A percentile compares a stretch with the other conserved stretches of the same genome.
Evolutionary conservation across 2,797 vertebrate species (phyloP).

Genomic region (Serranus cabrilla): DNA sequence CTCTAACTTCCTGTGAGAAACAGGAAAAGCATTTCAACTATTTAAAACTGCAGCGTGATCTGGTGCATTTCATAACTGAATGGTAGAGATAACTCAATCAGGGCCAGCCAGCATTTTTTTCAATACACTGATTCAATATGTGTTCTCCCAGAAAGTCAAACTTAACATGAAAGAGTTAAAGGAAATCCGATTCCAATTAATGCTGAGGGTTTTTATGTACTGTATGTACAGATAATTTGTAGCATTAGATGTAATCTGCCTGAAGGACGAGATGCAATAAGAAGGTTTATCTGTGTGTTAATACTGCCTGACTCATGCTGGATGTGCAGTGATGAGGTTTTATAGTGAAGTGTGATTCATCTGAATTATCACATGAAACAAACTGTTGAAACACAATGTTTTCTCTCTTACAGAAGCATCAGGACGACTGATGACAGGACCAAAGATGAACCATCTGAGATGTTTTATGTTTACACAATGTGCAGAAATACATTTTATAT

Average conservation of each 20-base stretch:
- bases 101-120: no score
- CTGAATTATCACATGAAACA: neutral
- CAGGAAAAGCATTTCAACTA: no score
- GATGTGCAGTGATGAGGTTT: no score
- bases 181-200: neutral
- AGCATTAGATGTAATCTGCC: slow-evolving; percentile 20
- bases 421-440: slow-evolving; percentile 45
- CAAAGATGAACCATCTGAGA: neutral
- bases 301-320: neutral
- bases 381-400: neutral
- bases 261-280: slow-evolving; percentile 15
- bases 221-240: neutral
- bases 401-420: slow-evolving; percentile 67
- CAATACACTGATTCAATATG: no score
- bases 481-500: neutral
- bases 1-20: no score
- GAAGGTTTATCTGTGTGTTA: slow-evolving; percentile 22
- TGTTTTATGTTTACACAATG: neutral
- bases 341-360: no score
- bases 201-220: neutral
- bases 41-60: no score
- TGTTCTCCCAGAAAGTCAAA: no score
- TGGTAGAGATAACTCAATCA: no score
- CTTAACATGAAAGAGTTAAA: neutral
- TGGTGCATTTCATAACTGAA: no score